Evolutionary conservation across 2,888 invertebrate species (phyloP).

Genomic region (Apodemia hepburni): DNA sequence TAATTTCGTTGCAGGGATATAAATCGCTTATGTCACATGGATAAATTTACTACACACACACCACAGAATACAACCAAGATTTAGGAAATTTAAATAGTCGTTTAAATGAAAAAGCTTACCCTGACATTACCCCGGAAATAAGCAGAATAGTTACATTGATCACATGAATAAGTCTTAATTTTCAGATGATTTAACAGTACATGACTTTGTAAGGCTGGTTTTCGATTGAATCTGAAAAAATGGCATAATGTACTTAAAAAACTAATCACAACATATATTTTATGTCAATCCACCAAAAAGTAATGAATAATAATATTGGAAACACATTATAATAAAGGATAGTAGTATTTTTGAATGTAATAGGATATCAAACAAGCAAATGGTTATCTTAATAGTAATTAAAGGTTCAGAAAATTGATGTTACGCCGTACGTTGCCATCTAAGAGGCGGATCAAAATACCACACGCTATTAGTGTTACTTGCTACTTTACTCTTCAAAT

Average conservation of each 20-base stretch:
- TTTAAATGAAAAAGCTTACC: background rate
- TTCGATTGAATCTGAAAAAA: slow-evolving; percentile 8
- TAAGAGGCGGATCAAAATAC: no score
- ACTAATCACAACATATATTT: background rate
- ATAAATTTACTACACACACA: no score
- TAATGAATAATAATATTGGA: background rate
- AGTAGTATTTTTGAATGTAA: no score
- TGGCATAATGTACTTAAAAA: background rate
- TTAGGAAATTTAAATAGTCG: no score
- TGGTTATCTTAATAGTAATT: no score
- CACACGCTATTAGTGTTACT: no score
- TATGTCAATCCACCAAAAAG: background rate
- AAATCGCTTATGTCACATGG: no score
- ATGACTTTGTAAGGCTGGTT: background rate
- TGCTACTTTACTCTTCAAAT: no score
- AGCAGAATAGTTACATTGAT: slow-evolving; percentile 2
- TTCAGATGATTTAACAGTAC: background rate
- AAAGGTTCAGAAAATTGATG: no score
- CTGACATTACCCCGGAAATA: background rate
- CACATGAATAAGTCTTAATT: background rate
- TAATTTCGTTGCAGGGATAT: background rate
- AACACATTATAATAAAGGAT: background rate
- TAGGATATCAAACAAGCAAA: no score
- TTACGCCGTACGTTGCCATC: no score
- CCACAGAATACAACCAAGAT: no score